Evolutionary conservation across 1,140 invertebrate genomes (phyloP).

Genomic region (Platorchestia sp.): DNA sequence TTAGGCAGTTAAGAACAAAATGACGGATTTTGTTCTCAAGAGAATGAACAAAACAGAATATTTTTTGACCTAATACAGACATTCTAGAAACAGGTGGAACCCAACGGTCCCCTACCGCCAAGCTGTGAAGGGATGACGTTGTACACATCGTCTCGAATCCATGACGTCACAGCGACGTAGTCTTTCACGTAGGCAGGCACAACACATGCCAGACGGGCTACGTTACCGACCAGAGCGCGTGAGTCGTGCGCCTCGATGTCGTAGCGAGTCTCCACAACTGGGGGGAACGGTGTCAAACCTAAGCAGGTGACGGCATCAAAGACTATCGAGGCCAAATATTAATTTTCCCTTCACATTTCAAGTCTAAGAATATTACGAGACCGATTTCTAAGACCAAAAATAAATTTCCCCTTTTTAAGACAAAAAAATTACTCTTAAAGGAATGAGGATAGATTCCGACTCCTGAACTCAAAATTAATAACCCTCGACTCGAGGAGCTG

Average conservation of each 20-base stretch:
- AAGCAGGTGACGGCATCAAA: too few species aligned
- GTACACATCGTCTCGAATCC: constrained; percentile 83
- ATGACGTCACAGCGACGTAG: constrained; percentile 85
- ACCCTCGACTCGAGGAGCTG: background rate
- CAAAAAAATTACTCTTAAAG: background rate
- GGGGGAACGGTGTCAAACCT: background rate
- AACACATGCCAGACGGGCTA: constrained; percentile 82
- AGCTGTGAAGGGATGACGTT: constrained; percentile 77
- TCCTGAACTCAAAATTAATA: background rate
- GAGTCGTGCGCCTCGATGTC: constrained; percentile 21
- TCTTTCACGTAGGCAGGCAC: constrained; percentile 86
- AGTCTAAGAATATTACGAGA: background rate
- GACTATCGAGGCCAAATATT: background rate
- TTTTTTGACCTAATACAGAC: too few species aligned
- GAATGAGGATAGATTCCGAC: background rate
- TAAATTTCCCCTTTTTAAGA: background rate
- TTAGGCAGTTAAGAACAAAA: too few species aligned
- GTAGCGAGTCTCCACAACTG: background rate
- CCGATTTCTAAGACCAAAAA: background rate
- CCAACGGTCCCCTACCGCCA: background rate
- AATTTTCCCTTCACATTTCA: too few species aligned
- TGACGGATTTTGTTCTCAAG: too few species aligned
- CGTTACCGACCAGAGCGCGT: background rate
- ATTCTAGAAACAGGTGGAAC: background rate
- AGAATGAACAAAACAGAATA: too few species aligned